Base-by-base conservation (phyloP, 2,797 vertebrate species). In the Pseudochromis fuscus region DNA sequence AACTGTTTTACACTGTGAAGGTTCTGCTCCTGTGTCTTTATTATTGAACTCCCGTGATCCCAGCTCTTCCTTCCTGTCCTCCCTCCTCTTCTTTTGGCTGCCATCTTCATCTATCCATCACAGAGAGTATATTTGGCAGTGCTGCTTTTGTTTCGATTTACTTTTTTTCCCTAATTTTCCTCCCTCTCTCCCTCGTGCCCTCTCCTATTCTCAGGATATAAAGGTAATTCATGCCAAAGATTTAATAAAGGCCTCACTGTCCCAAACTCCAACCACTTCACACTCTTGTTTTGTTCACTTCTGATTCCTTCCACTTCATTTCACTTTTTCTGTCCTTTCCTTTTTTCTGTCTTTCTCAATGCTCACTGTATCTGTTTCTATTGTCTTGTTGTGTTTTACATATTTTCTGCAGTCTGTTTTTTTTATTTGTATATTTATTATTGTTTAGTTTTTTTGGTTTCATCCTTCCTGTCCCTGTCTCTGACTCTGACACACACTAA, bases 131-230 rank as follows among this genome's bases (percentile, higher is more conserved):
- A 88, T 87, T 81, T 89, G 82, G 86, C 80, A 89, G 87, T 92
- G 89, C 88, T 94, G 91, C 78, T 87, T 89, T 91, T 85, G 81
- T 88, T 89, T 89, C 70, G 30, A 82, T 90, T 92, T 96, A 94
- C 95, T 95, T 96, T 95, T 94, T 91, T 96, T 96, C 95, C 96
- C 94, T 96, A 97, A 97, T 96, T 95, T 96, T 98, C 96, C 96
- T 97, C 95, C 93, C 91, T 93, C 88, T 92, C 91, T 91, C 84
- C 91, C 94, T 95, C 95, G 85, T 92, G 91, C 88, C 91, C 92
- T 93, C 96, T 96, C 91, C 91, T 88, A 92, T 93, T 93, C 92
- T 92, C 93, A 94, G 94, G 94, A 95, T 95, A 93, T 92, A 95
- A 95, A 95, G 94, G 94, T 95, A 99, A 99, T 93, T 95, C 93